Base-by-base conservation (phyloP, 2,888 invertebrate genomes). In the Tricholauxania praeusta region DNA sequence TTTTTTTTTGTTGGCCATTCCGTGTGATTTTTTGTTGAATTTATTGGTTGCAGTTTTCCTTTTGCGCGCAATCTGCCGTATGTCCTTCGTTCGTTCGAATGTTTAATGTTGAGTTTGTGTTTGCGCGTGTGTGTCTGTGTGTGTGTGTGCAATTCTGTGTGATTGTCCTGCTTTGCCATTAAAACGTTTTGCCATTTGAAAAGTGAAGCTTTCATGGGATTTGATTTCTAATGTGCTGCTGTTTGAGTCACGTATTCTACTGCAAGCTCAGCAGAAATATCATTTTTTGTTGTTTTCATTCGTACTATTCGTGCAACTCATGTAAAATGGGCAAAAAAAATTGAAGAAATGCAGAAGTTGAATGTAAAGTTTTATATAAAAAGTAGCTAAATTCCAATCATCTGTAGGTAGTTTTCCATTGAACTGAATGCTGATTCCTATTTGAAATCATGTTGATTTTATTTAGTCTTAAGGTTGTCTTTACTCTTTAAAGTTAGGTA, bases 131-230 rank as follows among this genome's bases (percentile, higher is more conserved):
- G 17, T 51, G 14, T 8, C 12, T 59, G 49, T 53, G 47, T 64
- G 28, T 12, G 8, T 71, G 10, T 53, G 3, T 53, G 22, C 53
- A 57, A n/a, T 39, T 59, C 28, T 63, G 49, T 52, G 63, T 49
- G 53, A 68, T 63, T 53, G 64, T 52, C 52, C 62, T 52, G 53
- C 53, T 17, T 22, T 39, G 63, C 53, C 62, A 70, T 63, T 62
- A 53, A 63, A 70, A 52, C 63, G 70, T 32, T 63, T 53, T 48
- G 57, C 51, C 32, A 62, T 63, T 70, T 15, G 63, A 63, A 70
- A 62, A 53, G 79, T 78, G 82, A 77, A 80, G 79, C 81, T 82
- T 82, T 82, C 80, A 80, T 80, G 81, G 80, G 81, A 82, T 82
- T 82, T 82, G 82, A 82, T 82, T 82, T 80, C 82, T 82, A 82